Percentiles rank a stretch among this genome's conserved stretches.
phyloP scores from a whole-genome alignment of 2,113 vertebrate genomes.

The Oreotragus oreotragus region DNA sequence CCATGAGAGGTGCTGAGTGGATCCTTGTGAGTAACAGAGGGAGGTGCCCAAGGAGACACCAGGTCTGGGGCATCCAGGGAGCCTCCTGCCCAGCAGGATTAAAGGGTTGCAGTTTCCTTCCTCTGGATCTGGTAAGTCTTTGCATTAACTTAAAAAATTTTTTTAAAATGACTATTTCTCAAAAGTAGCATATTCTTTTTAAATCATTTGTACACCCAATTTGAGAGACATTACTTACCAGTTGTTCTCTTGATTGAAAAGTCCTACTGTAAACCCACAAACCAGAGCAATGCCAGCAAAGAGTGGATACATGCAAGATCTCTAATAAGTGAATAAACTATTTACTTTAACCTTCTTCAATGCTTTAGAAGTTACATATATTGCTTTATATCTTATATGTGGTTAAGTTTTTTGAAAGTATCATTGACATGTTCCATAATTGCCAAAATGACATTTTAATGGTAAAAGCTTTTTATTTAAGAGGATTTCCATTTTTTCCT shows the following conservation, averaged over 20 bases:
- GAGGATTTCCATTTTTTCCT: neutral
- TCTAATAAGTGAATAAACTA: neutral
- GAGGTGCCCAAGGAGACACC: neutral
- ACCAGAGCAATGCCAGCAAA: neutral
- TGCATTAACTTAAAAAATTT: neutral
- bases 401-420: neutral
- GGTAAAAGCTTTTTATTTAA: neutral
- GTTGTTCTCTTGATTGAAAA: neutral
- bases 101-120: neutral
- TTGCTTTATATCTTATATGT: neutral
- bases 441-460: neutral
- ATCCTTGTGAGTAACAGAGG: neutral
- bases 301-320: neutral
- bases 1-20: neutral
- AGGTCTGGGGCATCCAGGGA: neutral
- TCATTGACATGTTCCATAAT: neutral
- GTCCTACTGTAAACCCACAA: neutral
- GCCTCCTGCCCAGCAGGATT: neutral
- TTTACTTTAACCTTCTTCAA: neutral
- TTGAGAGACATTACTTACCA: neutral
- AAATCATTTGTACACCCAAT: neutral
- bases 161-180: neutral
- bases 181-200: neutral
- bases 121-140: neutral
- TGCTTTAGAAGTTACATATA: neutral